These are phyloP conservation scores for Synaphobranchus kaupii DNA, from an alignment of 2,797 vertebrate genomes.

Conservation along the genomic window DNA sequence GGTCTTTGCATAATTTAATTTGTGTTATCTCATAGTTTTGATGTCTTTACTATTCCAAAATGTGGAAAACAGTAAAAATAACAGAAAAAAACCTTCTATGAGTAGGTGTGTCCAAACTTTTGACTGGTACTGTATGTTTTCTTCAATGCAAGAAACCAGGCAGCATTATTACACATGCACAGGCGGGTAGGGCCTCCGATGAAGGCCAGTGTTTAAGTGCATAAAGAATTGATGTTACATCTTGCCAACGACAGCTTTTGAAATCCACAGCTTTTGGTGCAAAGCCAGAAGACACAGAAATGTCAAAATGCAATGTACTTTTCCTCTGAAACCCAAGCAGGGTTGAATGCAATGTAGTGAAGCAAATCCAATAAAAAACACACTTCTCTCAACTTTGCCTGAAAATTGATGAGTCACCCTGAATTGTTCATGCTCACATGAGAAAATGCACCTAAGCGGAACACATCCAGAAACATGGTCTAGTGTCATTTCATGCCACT, in stretches of 20 bases:
- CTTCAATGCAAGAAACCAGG: not conserved
- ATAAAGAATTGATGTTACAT: not conserved
- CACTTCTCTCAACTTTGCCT: not conserved
- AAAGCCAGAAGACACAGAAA: not conserved
- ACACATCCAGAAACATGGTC: not conserved
- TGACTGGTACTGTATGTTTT: too few relatives aligned
- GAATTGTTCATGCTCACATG: not conserved
- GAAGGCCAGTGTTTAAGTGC: not conserved
- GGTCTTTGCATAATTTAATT: too few relatives aligned
- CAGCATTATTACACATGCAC: not conserved
- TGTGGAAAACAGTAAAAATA: too few relatives aligned
- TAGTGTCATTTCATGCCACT: not conserved
- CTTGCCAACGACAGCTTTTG: not conserved
- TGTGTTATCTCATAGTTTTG: too few relatives aligned
- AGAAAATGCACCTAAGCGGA: not conserved
- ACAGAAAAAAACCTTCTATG: too few relatives aligned
- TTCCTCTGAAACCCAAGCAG: not conserved
- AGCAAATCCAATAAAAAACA: not conserved
- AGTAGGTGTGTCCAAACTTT: too few relatives aligned
- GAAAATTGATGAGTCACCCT: not conserved
- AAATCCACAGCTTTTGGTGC: not conserved
- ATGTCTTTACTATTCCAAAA: too few relatives aligned
- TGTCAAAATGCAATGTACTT: not conserved
- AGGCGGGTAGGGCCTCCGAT: not conserved
- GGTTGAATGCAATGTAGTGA: not conserved